Evolutionary conservation across 2,888 invertebrate species (phyloP), one percentile per base, ranked within the genome.

Genomic region (Heliconius charithonia): DNA sequence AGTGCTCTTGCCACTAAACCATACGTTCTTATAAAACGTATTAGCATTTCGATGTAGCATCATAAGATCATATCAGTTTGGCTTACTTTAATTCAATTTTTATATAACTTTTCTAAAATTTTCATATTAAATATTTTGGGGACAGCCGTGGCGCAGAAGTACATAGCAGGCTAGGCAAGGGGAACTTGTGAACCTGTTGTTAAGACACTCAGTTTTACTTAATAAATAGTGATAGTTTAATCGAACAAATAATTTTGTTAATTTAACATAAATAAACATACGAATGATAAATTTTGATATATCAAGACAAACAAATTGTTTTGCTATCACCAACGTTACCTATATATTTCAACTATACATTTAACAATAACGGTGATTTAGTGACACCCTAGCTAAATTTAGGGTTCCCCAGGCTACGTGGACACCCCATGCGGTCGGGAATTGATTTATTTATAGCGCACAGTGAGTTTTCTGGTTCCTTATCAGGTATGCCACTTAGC

Each of bases 281-380:
- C 3, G 6, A n/a, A 41, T 13, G 25, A 1, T 16, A 37, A 69
- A 16, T 25, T 16, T 27, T 27, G 3, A 45, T 16, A 45, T 25
- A 27, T 59, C 59, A 32, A 72, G 29, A 56, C n/a, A n/a, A 16
- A 56, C 7, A 25, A 25, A n/a, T 56, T 72, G n/a, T 27, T 37
- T 25, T n/a, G 19, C 56, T 59, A 59, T 72, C 59, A 72, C 12
- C 16, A 37, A 59, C 1, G 13, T 16, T 62, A 73, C 56, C 32
- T 72, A 25, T 81, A 77, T 79, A 81, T 63, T 56, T 74, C 75
- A 78, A 75, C 73, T 80, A 75, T 77, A 79, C 79, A 82, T 89
- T 89, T 87, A 89, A 89, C 91, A 90, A 91, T 92, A 92, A 92
- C 90, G 78, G 88, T 92, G 92, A 92, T 92, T 92, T 92, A 92